phyloP scores from a whole-genome alignment of 2,888 invertebrate genomes.

The Pherbina coryleti region DNA sequence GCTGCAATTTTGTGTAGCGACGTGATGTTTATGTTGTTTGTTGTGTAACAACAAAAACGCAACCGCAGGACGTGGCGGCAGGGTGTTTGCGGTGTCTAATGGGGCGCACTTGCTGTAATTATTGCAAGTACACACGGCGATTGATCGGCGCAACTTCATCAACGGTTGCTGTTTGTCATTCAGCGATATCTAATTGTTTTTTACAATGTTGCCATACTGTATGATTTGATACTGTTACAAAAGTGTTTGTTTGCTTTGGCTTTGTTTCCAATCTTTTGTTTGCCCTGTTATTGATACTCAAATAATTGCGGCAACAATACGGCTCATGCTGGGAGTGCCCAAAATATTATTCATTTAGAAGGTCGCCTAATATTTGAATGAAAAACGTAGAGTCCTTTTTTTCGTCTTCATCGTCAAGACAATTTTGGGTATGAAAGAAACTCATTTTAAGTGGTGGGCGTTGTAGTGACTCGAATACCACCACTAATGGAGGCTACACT shows the following conservation, averaged over 20 bases:
- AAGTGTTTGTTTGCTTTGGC: slow-evolving; percentile 48
- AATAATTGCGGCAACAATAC: neutral
- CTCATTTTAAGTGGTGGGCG: neutral
- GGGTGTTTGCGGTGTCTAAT: slow-evolving; percentile 34
- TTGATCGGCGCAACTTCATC: neutral
- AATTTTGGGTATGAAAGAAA: neutral
- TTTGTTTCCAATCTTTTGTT: slow-evolving; percentile 22
- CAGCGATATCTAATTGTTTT: slow-evolving; percentile 46
- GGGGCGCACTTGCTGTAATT: slow-evolving; percentile 24
- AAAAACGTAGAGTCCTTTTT: neutral
- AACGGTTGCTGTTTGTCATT: slow-evolving; percentile 43
- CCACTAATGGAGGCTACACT: neutral
- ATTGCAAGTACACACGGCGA: neutral
- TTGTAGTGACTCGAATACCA: neutral
- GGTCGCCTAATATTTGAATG: neutral
- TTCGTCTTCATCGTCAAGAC: neutral
- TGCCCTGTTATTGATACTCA: slow-evolving; percentile 1
- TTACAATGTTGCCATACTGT: slow-evolving; percentile 21
- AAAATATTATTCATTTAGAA: neutral
- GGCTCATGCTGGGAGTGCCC: neutral
- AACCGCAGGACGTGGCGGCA: slow-evolving; percentile 39
- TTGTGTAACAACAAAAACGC: slow-evolving; percentile 49
- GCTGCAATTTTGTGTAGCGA: slow-evolving; percentile 48
- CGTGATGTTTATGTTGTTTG: slow-evolving; percentile 40
- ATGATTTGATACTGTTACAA: slow-evolving; percentile 37